Conservation (phyloP, 2,797 vertebrate species). For the Rhinogobio ventralis region DNA sequence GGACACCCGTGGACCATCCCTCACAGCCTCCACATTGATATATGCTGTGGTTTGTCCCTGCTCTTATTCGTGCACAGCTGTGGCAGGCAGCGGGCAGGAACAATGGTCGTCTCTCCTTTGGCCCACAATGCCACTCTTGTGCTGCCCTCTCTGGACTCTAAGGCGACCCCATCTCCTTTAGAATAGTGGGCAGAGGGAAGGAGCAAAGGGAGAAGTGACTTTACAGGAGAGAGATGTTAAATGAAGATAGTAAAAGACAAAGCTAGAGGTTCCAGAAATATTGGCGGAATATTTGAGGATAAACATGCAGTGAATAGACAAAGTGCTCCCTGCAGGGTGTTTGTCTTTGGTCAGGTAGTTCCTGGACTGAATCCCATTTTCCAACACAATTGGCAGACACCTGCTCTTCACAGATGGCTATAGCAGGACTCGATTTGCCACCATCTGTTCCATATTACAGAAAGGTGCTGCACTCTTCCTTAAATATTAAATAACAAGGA, state of each 20-base stretch:
- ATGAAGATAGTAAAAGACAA: slow-evolving; percentile 13
- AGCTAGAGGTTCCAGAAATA: neutral
- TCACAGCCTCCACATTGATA: slow-evolving; percentile 67
- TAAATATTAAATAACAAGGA: slow-evolving; percentile 49
- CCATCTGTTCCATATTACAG: slow-evolving; percentile 62
- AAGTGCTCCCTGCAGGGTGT: slow-evolving; percentile 56
- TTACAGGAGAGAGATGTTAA: slow-evolving; percentile 37
- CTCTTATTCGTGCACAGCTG: slow-evolving; percentile 69
- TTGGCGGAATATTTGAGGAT: neutral
- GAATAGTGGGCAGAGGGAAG: slow-evolving; percentile 29
- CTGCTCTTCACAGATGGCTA: slow-evolving; percentile 83
- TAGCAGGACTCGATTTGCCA: slow-evolving; percentile 54
- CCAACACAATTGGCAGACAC: slow-evolving; percentile 84
- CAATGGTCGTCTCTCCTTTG: slow-evolving; percentile 67
- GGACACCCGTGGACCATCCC: slow-evolving; percentile 56
- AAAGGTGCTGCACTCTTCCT: slow-evolving; percentile 58
- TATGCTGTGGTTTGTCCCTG: slow-evolving; percentile 64
- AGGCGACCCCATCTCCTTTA: slow-evolving; percentile 55
- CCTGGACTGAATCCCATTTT: slow-evolving; percentile 74
- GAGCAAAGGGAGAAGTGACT: slow-evolving; percentile 17
- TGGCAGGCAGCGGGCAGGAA: slow-evolving; percentile 59
- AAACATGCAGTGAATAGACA: slow-evolving; percentile 28
- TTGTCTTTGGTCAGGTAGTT: slow-evolving; percentile 71
- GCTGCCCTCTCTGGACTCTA: slow-evolving; percentile 50
- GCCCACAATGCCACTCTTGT: slow-evolving; percentile 70